Base-by-base conservation (phyloP, 2,113 vertebrate genomes). In the Dermatemys mawii region DNA sequence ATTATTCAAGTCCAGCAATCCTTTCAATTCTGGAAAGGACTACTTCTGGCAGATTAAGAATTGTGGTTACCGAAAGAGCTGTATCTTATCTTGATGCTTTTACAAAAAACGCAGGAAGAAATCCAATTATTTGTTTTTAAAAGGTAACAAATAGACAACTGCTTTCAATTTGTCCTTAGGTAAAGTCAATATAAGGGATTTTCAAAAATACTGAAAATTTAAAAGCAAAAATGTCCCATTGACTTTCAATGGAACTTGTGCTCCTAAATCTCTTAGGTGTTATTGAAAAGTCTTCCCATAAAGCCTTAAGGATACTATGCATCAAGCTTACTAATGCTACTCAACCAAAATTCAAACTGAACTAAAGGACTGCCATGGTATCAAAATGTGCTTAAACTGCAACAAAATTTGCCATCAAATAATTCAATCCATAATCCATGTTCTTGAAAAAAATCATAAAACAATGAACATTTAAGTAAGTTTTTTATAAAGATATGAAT, bases 41-140 rank as follows among this genome's bases (percentile, higher is more conserved):
- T 86, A 49, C 54, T 92, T 32, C 38, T 76, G 48, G 49, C 80
- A 93, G 78, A 38, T 82, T 91, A 86, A 41, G 86, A 95, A 85
- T 49, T 19, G 16, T 0, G 2, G 21, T 44, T 91, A 54, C 14
- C 70, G 12, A 44, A 41, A 96, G 16, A 81, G 67, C 70, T 87
- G 0, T 2, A 92, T 35, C 35, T 60, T 2, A 92, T 35, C 35
- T 60, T 9, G 48, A 6, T 67, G 26, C 11, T 80, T 85, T 84
- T 8, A 32, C 2, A 5, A 89, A 86, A 46, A 12, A 46, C 73
- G 10, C 35, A 8, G 83, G 38, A 78, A 78, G 0, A 82, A 55
- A 57, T 54, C 14, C 24, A 55, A 57, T 6, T 11, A 73, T 13
- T 13, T 90, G 75, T 44, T 41, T 41, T 46, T 27, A 75, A 75